phyloP scores from a whole-genome alignment of 2,797 vertebrate genomes.

The Anabas testudineus region DNA sequence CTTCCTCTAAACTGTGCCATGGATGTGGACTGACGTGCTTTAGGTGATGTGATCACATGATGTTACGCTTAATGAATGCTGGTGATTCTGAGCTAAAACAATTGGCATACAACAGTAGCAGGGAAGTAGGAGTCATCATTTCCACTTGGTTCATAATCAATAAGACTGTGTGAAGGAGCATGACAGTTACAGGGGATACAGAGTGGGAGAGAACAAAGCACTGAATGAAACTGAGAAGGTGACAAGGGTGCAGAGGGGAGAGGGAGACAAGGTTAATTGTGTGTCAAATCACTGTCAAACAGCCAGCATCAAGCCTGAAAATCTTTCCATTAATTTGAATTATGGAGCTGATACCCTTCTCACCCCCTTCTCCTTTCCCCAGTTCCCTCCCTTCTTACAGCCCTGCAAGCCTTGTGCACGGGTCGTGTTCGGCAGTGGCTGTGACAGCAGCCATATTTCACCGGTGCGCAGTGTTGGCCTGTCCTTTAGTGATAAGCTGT shows the following conservation, averaged over 20 bases:
- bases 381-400: constrained; percentile 43
- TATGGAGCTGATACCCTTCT: constrained; percentile 57
- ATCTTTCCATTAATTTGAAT: constrained; percentile 83
- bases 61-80: constrained; percentile 23
- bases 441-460: constrained; percentile 97
- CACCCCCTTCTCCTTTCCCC: constrained; percentile 1
- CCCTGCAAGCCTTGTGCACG: constrained; percentile 63
- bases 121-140: constrained; percentile 57
- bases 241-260: constrained; percentile 49
- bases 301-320: constrained; percentile 79
- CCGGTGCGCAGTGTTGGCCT: constrained; percentile 79
- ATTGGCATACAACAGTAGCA: constrained; percentile 55
- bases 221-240: constrained; percentile 40
- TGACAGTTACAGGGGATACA: constrained; percentile 45
- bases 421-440: constrained; percentile 63
- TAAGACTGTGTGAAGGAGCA: constrained; percentile 53
- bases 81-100: constrained; percentile 61
- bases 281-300: constrained; percentile 72
- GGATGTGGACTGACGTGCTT: neutral
- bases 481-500: constrained; percentile 93
- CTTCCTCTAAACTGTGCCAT: neutral
- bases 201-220: constrained; percentile 22
- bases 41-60: constrained; percentile 13
- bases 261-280: constrained; percentile 78
- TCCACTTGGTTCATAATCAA: constrained; percentile 71